These are phyloP conservation scores for Corydoras maculifer DNA, from an alignment of 2,113 vertebrate genomes.

Conservation along the genomic window DNA sequence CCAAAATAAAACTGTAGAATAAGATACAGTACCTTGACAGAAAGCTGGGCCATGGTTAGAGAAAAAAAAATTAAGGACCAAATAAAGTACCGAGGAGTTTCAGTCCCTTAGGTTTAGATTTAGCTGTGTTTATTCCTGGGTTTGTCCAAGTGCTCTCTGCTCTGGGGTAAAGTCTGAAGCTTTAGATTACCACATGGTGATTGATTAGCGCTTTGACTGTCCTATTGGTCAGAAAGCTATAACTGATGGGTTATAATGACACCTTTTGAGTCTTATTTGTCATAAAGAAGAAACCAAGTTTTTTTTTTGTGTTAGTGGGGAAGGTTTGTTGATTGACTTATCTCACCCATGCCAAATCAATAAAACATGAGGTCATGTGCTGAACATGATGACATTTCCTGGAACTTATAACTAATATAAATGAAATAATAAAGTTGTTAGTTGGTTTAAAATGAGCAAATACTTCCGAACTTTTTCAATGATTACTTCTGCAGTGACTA, in stretches of 20 bases:
- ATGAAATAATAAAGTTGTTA: too few species aligned
- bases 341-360: neutral
- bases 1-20: neutral
- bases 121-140: neutral
- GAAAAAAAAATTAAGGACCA: too few species aligned
- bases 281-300: neutral
- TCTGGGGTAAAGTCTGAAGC: conserved; percentile 37
- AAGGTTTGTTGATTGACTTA: neutral
- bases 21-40: conserved; percentile 26
- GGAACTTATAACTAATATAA: neutral
- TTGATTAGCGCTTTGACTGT: conserved; percentile 1
- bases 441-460: too few species aligned
- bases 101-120: neutral
- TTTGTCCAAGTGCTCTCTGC: conserved; percentile 11
- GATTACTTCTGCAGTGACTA: too few species aligned
- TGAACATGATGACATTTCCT: neutral
- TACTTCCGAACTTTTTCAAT: too few species aligned
- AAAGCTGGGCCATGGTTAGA: conserved; percentile 24
- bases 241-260: conserved; percentile 1
- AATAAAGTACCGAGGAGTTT: neutral
- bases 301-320: neutral
- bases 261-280: neutral
- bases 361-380: conserved; percentile 13
- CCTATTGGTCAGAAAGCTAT: conserved; percentile 18
- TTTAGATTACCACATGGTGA: conserved; percentile 19